phyloP scores from a whole-genome alignment of 2,888 invertebrate species.

The Yponomeuta evonymella region DNA sequence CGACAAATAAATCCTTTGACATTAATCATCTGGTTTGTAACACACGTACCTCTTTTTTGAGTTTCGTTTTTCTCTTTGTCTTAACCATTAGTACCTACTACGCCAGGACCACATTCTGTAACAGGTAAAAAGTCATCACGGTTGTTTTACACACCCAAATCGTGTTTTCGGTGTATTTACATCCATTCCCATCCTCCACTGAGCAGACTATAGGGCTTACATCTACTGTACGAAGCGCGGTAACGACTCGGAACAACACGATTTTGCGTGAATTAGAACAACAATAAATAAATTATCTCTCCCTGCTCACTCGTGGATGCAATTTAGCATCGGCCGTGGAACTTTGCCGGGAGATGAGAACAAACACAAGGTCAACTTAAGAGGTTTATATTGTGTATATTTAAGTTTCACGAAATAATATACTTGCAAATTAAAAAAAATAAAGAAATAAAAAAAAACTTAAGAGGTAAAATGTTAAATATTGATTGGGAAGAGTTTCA shows the following conservation, averaged over 20 bases:
- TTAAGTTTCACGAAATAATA: too few relatives aligned
- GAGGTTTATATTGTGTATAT: neutral
- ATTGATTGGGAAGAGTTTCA: too few relatives aligned
- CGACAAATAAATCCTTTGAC: too few relatives aligned
- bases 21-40: too few relatives aligned
- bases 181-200: neutral
- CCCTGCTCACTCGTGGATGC: slow-evolving; percentile 21
- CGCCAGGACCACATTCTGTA: too few relatives aligned
- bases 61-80: too few relatives aligned
- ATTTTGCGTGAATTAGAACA: slow-evolving; percentile 53
- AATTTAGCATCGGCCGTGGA: slow-evolving; percentile 29
- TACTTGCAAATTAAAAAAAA: too few relatives aligned
- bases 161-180: neutral
- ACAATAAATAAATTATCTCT: slow-evolving; percentile 53
- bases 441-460: neutral
- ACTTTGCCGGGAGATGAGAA: slow-evolving; percentile 19
- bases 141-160: too few relatives aligned
- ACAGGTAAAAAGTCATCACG: too few relatives aligned
- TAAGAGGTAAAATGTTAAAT: too few relatives aligned
- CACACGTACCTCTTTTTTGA: too few relatives aligned
- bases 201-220: slow-evolving; percentile 1
- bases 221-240: slow-evolving; percentile 23
- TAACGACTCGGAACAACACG: slow-evolving; percentile 45
- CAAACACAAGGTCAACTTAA: neutral
- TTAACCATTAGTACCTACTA: too few relatives aligned